A percentile compares a stretch with the other conserved stretches of the same genome.
These are phyloP conservation scores for Cranoglanis bouderius DNA, from an alignment of 2,113 vertebrate genomes.

Conservation along the genomic window DNA sequence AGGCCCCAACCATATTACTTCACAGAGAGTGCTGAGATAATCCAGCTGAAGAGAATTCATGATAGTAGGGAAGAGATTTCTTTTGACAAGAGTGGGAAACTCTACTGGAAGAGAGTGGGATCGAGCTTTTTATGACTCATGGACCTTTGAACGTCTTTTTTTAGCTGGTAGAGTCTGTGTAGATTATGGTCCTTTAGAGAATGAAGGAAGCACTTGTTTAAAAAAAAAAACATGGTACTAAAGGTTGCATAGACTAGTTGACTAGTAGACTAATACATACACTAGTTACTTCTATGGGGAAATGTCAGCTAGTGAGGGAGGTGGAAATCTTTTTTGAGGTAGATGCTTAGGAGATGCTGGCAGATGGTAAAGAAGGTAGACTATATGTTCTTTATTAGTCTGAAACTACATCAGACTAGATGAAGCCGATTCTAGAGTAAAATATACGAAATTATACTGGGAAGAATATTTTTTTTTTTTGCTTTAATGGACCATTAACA, in stretches of 20 bases:
- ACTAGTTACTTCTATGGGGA: neutral
- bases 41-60: conserved; percentile 12
- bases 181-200: neutral
- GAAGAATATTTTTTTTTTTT: neutral
- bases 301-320: neutral
- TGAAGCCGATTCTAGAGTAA: neutral
- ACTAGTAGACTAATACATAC: neutral
- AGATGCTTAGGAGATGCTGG: neutral
- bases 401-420: neutral
- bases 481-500: neutral
- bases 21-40: conserved; percentile 13
- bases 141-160: neutral
- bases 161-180: neutral
- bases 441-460: neutral
- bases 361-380: neutral
- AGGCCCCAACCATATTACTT: conserved; percentile 34
- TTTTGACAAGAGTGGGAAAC: too few species aligned
- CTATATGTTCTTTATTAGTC: neutral
- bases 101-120: conserved; percentile 5
- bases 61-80: conserved; percentile 27
- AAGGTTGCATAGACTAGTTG: neutral
- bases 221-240: neutral
- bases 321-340: neutral
- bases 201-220: neutral
- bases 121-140: conserved; percentile 22